Evolutionary conservation across 2,113 vertebrate species (phyloP), one percentile per base, ranked within the genome.

Genomic region (Mobula birostris): DNA sequence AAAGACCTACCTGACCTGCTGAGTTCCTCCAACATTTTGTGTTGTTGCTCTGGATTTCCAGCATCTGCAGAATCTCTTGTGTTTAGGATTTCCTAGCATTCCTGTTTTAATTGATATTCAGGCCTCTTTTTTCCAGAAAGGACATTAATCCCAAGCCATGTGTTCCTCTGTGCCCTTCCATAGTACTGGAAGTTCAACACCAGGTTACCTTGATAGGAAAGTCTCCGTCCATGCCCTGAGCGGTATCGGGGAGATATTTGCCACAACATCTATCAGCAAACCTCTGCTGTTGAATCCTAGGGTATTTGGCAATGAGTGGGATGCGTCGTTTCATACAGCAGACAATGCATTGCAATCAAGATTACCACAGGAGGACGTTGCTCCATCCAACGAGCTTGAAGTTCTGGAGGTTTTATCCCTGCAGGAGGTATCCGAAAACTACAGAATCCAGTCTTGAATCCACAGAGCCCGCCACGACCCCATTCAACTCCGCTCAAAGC

Each of bases 231-330:
- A 36, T 40, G 56, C 40, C 80, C 80, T 11, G 80, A 48, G 48
- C 48, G 24, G 40, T 8, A 56, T 19, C 80, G 48, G 80, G 40
- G 80, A 2, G 48, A 21, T 8, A 2, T 56, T 1, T 24, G 21
- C 8, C 80, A 80, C n/a, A 80, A 80, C 36, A 79, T 19, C 79
- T 61, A 61, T 87, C 83, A 87, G 83, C 58, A 87, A 87, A 87
- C 58, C 58, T 87, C 83, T 87, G 61, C 83, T 87, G 83, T 87
- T 87, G 83, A 87, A 87, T 87, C 58, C 83, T 87, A 87, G 83
- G 83, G 14, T 3, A 14, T 15, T 58, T 63, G 56, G 27, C 29
- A 87, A n/a, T n/a, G 27, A 29, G 0, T 2, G 56, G 27, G 58
- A 61, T n/a, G 27, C 56, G 58, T n/a, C 83, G 27, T 61, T 87